Evolutionary conservation across 2,888 invertebrate species (phyloP).

Genomic region (Volucella zonaria): DNA sequence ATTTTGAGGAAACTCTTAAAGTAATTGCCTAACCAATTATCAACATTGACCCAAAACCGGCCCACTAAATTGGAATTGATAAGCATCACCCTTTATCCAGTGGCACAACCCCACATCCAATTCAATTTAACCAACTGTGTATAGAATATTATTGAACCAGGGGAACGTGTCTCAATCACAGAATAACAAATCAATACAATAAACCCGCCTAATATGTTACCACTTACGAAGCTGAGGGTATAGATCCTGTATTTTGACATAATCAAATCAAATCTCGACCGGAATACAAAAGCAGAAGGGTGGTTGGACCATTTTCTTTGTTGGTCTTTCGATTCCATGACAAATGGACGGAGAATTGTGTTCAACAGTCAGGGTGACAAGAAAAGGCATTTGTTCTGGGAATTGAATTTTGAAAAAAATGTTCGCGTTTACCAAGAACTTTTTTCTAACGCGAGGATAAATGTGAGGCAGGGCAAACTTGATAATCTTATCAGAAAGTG

Average conservation of each 20-base stretch:
- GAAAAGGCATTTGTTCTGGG: background rate
- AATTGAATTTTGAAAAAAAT: too few species aligned
- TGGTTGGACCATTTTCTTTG: background rate
- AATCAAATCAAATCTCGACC: constrained; percentile 26
- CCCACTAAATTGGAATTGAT: background rate
- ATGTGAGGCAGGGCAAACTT: too few species aligned
- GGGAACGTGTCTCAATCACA: constrained; percentile 31
- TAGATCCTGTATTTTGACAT: constrained; percentile 9
- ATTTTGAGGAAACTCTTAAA: background rate
- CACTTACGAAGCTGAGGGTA: background rate
- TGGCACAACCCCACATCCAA: background rate
- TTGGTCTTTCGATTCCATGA: background rate
- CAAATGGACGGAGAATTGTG: background rate
- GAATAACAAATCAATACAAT: constrained; percentile 53
- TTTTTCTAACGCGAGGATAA: too few species aligned
- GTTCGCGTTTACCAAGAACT: too few species aligned
- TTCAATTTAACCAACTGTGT: background rate
- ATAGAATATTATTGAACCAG: constrained; percentile 5
- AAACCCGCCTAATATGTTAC: constrained; percentile 30
- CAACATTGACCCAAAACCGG: background rate
- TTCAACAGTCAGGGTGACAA: constrained; percentile 14
- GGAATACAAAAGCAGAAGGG: constrained; percentile 28
- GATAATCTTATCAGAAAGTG: too few species aligned
- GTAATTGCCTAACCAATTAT: background rate
- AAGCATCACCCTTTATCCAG: background rate